Evolutionary conservation across 1,140 invertebrate genomes (phyloP).

Genomic region (Eueides isabella): DNA sequence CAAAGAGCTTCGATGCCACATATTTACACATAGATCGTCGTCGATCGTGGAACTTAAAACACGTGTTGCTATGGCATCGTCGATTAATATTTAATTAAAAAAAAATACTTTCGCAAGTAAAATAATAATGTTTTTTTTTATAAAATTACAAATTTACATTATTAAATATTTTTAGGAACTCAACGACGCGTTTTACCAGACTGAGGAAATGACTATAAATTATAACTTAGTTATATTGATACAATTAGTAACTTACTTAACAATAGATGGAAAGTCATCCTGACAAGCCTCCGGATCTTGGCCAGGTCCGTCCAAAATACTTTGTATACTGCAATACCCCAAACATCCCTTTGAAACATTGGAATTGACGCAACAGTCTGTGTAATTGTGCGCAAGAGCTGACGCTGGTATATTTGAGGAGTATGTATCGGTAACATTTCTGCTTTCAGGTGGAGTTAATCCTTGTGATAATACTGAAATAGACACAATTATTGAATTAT

Average conservation of each 20-base stretch:
- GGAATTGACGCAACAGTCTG: slow-evolving; percentile 87
- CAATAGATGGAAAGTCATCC: slow-evolving; percentile 89
- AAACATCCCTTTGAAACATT: slow-evolving; percentile 87
- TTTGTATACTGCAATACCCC: slow-evolving; percentile 92
- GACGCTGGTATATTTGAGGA: slow-evolving; percentile 75
- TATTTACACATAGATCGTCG: no score
- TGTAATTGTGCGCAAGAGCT: slow-evolving; percentile 87
- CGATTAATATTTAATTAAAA: no score
- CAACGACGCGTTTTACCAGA: no score
- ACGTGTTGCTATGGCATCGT: no score
- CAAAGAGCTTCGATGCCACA: no score
- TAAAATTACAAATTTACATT: no score
- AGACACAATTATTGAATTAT: slow-evolving; percentile 11
- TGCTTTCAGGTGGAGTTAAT: slow-evolving; percentile 78
- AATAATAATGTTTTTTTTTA: no score
- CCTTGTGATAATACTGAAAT: slow-evolving; percentile 83
- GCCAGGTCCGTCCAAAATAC: slow-evolving; percentile 90
- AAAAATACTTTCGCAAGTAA: no score
- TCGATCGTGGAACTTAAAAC: no score
- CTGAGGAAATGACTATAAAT: no score
- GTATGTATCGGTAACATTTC: slow-evolving; percentile 75
- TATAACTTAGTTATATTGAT: no score
- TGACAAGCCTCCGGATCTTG: slow-evolving; percentile 91
- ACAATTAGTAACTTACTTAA: slow-evolving; percentile 84
- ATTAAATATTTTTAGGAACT: no score